These are phyloP conservation scores for Crenichthys baileyi DNA, from an alignment of 2,797 vertebrate genomes.

Conservation along the genomic window DNA sequence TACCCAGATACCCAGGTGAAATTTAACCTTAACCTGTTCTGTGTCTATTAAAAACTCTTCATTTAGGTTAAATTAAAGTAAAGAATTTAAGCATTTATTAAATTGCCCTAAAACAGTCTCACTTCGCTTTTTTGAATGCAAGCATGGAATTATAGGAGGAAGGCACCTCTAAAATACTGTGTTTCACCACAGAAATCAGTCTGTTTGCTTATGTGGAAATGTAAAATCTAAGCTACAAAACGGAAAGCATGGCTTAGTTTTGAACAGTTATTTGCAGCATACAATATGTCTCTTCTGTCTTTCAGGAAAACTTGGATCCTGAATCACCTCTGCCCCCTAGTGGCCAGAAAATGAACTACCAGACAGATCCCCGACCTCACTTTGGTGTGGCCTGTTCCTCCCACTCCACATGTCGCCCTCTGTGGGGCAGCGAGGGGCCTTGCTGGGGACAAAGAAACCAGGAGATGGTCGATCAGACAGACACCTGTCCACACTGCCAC, in stretches of 20 bases:
- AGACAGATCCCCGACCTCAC: conserved; percentile 83
- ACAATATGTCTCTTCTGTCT: conserved; percentile 4
- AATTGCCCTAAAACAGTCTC: neutral
- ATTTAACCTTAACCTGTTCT: neutral
- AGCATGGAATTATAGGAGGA: neutral
- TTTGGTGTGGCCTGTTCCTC: conserved; percentile 83
- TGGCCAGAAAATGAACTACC: conserved; percentile 74
- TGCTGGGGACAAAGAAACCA: conserved; percentile 66
- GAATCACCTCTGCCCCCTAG: conserved; percentile 50
- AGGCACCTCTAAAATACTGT: too few relatives aligned
- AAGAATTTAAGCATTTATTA: neutral
- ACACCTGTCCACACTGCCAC: conserved; percentile 81
- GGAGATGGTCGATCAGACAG: conserved; percentile 58
- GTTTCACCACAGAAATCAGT: too few relatives aligned
- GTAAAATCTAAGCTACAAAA: neutral
- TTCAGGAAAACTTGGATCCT: conserved; percentile 60
- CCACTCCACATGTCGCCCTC: conserved; percentile 76
- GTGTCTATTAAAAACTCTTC: neutral
- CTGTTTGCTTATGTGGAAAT: neutral
- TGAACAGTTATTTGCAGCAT: neutral
- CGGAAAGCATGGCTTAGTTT: neutral
- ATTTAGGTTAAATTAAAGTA: neutral
- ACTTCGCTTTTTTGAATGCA: neutral
- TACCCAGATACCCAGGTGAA: neutral
- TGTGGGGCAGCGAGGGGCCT: conserved; percentile 81